phyloP scores from a whole-genome alignment of 2,888 invertebrate species.

The Poecilus cupreus region DNA sequence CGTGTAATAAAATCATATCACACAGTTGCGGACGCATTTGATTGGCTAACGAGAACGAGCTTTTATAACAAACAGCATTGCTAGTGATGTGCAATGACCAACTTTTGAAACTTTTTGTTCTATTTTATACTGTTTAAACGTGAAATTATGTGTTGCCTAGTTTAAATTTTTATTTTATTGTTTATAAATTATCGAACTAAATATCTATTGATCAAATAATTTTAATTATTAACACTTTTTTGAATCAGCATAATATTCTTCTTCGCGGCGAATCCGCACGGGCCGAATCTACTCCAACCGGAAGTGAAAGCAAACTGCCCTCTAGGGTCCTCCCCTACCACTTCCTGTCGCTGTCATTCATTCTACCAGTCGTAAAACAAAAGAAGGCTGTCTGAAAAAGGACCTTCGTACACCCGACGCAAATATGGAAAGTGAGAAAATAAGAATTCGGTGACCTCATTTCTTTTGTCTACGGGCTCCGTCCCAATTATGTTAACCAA shows the following conservation, averaged over 20 bases:
- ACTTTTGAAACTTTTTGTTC: not conserved
- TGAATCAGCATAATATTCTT: too few relatives aligned
- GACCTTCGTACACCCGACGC: not conserved
- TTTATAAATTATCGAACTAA: not conserved
- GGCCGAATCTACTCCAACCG: not conserved
- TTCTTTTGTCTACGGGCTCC: not conserved
- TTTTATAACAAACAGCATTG: too few relatives aligned
- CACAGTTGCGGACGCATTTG: too few relatives aligned
- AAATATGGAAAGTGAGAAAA: slow-evolving; percentile 11
- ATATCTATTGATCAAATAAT: not conserved
- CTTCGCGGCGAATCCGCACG: not conserved
- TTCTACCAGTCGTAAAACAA: not conserved
- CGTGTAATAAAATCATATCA: too few relatives aligned
- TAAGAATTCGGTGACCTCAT: slow-evolving; percentile 7
- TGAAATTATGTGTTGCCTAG: not conserved
- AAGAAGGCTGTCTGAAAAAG: not conserved
- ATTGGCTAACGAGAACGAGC: too few relatives aligned
- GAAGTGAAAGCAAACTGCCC: not conserved
- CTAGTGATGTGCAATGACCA: too few relatives aligned
- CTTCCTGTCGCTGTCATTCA: not conserved
- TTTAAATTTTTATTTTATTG: not conserved
- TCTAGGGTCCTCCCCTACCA: not conserved
- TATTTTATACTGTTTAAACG: not conserved
- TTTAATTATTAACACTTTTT: not conserved
- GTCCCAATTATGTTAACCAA: too few relatives aligned